These are phyloP conservation scores for Panurus biarmicus DNA, from an alignment of 2,113 vertebrate species.

Conservation along the genomic window DNA sequence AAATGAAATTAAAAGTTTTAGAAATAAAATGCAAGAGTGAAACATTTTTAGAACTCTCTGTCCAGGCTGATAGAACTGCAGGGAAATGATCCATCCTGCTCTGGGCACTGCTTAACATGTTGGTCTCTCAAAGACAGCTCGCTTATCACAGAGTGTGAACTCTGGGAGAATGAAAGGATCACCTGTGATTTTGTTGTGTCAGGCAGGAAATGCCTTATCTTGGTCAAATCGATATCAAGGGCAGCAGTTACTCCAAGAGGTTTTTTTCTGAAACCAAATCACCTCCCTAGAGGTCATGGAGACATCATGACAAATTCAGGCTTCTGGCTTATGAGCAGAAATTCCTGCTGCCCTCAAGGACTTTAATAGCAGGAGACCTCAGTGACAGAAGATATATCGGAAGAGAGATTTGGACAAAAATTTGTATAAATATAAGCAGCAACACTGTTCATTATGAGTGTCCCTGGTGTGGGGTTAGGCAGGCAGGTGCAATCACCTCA, in stretches of 20 bases:
- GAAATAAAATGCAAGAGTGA: rapidly evolving
- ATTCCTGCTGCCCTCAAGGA: not conserved
- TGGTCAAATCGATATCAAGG: not conserved
- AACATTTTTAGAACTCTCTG: not conserved
- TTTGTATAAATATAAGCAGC: not conserved
- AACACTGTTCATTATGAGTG: not conserved
- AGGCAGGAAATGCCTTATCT: not conserved
- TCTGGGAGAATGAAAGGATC: not conserved
- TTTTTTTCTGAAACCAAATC: not conserved
- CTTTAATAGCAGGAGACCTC: not conserved
- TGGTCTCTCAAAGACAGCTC: not conserved
- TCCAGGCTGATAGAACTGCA: not conserved
- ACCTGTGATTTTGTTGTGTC: not conserved
- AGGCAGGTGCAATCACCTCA: not conserved
- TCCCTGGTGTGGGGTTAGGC: not conserved
- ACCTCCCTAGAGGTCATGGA: not conserved
- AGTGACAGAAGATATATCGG: not conserved
- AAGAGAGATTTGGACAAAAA: not conserved
- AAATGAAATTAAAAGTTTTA: not conserved
- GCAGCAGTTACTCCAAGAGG: not conserved
- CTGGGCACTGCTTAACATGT: not conserved
- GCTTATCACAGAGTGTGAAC: not conserved
- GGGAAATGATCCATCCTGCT: not conserved
- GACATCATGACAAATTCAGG: not conserved
- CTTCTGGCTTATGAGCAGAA: not conserved